Base-by-base conservation (phyloP, 2,888 invertebrate species). In the Orgyia antiqua region DNA sequence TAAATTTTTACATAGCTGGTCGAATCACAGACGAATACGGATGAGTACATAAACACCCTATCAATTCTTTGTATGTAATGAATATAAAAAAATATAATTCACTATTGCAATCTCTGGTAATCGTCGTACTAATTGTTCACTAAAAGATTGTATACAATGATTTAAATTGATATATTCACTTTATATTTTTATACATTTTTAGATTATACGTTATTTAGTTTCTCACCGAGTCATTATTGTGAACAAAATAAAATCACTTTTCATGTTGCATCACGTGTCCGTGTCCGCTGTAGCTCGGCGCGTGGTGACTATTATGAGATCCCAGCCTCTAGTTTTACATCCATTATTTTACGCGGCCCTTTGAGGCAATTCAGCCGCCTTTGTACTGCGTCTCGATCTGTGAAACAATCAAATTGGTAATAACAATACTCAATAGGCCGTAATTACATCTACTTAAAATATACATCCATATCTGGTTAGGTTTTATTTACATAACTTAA, bases 311-410 rank as follows among this genome's bases (percentile, higher is more conserved):
- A 83, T 86, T 86, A 84, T 79, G 86, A 84, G 76, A 84, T 78
- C 73, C 86, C 86, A 42, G 83, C 79, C 65, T 86, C 86, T 33
- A 84, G 65, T 64, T 82, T 83, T 21, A 75, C 83, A 50, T 86
- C 86, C 83, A 82, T 84, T 42, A 86, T 75, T 63, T 84, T 83
- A 42, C 82, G 82, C 42, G 82, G 82, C 45, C 80, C 80, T 44
- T 83, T 84, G 44, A 86, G 79, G 65, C 82, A 82, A 42, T 82
- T 80, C 44, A 99, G 89, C 47, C 99, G 91, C 79, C 95, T 96
- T 76, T 99, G 98, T 31, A 99, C 99, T 30, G 98, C 97, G 68
- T 97, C 95, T 83, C 97, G 97, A 84, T 98, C 98, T 97, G 87
- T 24, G n/a, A n/a, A n/a, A n/a, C n/a, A n/a, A n/a, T n/a, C n/a